Evolutionary conservation across 2,888 invertebrate species (phyloP), one percentile per base, ranked within the genome.

Genomic region (Hydrotaea diabolus): DNA sequence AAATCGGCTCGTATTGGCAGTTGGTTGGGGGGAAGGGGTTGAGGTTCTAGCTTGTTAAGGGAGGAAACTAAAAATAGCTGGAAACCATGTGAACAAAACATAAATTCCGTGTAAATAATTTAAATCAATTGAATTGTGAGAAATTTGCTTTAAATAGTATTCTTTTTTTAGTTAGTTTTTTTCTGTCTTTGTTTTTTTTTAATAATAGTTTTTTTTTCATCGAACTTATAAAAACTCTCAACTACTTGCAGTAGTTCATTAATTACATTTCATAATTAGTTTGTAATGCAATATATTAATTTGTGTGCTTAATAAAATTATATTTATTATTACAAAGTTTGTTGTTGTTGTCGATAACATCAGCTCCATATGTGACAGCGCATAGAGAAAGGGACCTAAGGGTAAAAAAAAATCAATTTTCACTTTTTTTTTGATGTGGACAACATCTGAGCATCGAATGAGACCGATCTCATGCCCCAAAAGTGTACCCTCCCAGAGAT

Each of bases 171-270:
- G 59, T 59, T 19, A 0, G 59, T 59, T 26, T 59, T 59, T 23
- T 59, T 59, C 23, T 59, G 23, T 23, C 2, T 59, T 59, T 59
- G 26, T 59, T 13, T 21, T 55, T 53, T 21, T 11, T 3, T 21
- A 21, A 9, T 55, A 19, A 55, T 21, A n/a, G n/a, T n/a, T n/a
- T n/a, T 55, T 59, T 23, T 17, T 21, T 57, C 57, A 59, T 23
- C 23, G 23, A 59, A 59, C 59, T 59, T 23, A 59, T 23, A 73
- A 49, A 73, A 77, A 73, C 46, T 49, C 66, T 69, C 69, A 83
- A 77, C 80, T 77, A 80, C 80, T 83, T 80, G 21, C 46, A 80
- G 80, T 46, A 83, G 80, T 64, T 62, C 26, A 1, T 57, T 53
- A 11, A 23, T 59, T 39, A 17, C 13, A 59, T 59, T 59, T 59